These are phyloP conservation scores for Drosophila dunni DNA, from an alignment of 1,140 invertebrate genomes.

Conservation along the genomic window DNA sequence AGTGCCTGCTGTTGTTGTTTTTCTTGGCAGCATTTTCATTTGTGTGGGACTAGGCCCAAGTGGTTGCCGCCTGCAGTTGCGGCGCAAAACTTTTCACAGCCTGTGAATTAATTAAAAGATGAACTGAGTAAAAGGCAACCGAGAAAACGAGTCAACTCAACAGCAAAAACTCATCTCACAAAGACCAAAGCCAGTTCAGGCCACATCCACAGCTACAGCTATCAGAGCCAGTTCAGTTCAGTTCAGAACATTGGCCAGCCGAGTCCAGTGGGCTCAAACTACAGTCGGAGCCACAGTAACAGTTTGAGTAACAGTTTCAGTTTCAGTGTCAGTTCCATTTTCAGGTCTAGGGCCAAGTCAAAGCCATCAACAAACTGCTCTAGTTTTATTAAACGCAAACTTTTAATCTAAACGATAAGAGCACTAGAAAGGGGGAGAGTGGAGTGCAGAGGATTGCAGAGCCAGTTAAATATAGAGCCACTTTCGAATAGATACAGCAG, in stretches of 20 bases:
- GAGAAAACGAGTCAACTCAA: constrained; percentile 47
- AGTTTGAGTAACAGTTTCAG: no score
- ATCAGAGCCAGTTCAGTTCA: constrained; percentile 86
- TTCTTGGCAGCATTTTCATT: constrained; percentile 44
- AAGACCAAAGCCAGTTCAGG: neutral
- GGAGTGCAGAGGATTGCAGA: no score
- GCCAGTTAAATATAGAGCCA: neutral
- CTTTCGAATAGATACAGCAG: constrained; percentile 15
- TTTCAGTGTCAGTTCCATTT: no score
- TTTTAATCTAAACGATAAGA: constrained; percentile 50
- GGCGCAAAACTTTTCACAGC: constrained; percentile 72
- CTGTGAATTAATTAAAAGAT: constrained; percentile 82
- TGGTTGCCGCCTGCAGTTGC: constrained; percentile 58
- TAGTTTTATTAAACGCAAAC: constrained; percentile 51
- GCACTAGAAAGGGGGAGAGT: neutral
- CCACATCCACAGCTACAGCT: neutral
- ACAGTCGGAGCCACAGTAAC: no score
- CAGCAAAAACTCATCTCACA: neutral
- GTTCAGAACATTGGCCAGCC: neutral
- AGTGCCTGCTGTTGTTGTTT: neutral
- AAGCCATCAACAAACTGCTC: constrained; percentile 33
- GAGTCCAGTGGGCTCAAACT: no score
- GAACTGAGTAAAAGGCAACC: constrained; percentile 72
- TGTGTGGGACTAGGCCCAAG: constrained; percentile 70
- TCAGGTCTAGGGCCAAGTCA: neutral